Conservation (phyloP, 2,113 vertebrate genomes). For the Irena cyanogastra region DNA sequence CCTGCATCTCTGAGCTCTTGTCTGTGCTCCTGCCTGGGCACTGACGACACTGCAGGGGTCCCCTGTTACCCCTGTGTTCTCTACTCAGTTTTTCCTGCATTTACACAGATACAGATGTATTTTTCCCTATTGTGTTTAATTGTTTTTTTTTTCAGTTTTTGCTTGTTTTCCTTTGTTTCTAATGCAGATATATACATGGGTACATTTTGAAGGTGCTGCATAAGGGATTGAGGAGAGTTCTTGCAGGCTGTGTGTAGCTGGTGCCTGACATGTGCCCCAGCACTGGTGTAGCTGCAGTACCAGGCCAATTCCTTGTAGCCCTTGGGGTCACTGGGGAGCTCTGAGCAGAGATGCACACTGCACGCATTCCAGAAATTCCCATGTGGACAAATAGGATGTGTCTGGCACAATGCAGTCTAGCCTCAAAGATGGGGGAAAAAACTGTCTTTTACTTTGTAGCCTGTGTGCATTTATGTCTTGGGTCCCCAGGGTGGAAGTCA, state of each 20-base stretch:
- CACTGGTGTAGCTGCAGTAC: background rate
- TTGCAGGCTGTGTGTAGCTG: background rate
- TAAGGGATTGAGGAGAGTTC: background rate
- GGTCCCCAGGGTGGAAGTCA: background rate
- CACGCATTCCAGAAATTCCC: background rate
- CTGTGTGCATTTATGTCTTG: background rate
- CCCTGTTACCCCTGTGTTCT: background rate
- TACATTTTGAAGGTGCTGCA: background rate
- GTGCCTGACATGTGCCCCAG: background rate
- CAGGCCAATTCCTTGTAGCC: background rate
- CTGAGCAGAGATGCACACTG: background rate
- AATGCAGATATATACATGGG: no score
- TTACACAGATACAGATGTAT: background rate
- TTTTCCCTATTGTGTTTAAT: background rate
- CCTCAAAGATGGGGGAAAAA: background rate
- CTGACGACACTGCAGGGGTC: fast-evolving
- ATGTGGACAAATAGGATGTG: background rate
- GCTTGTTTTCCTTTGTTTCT: background rate
- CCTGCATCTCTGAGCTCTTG: background rate
- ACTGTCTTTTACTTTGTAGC: background rate
- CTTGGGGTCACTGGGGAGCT: background rate
- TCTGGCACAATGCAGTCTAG: background rate
- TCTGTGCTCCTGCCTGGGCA: background rate
- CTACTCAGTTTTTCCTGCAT: background rate
- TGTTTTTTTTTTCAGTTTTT: background rate